Percentiles rank a stretch among this genome's conserved stretches.
These are phyloP conservation scores for Pygoscelis antarcticus DNA, from an alignment of 2,113 vertebrate genomes.

Conservation along the genomic window DNA sequence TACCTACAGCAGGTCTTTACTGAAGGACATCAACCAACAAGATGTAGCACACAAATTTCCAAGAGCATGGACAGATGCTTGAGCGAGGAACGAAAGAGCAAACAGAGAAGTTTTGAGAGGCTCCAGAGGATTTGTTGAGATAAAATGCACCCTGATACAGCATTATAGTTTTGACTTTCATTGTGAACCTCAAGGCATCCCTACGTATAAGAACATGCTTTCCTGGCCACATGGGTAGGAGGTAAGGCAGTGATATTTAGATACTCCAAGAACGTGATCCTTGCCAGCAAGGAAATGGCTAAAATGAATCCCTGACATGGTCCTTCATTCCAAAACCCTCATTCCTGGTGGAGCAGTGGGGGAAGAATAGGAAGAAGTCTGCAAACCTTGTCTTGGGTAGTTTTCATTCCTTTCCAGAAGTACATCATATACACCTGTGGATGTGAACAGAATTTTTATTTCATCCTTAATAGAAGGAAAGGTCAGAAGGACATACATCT, in stretches of 20 bases:
- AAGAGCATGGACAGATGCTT: neutral
- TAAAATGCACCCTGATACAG: neutral
- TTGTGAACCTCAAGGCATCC: neutral
- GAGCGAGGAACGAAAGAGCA: neutral
- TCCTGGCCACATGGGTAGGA: neutral
- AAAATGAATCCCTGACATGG: neutral
- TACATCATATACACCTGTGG: neutral
- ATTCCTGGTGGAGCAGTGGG: neutral
- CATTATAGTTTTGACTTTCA: neutral
- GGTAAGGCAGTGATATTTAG: neutral
- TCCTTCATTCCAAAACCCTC: neutral
- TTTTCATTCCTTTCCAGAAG: neutral
- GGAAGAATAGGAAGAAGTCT: neutral
- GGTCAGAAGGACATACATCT: neutral
- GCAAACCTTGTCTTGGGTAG: neutral
- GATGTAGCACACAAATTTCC: neutral
- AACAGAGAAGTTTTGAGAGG: neutral
- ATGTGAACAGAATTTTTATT: neutral
- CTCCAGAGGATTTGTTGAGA: neutral
- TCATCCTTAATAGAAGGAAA: neutral
- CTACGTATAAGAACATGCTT: neutral
- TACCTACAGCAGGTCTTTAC: neutral
- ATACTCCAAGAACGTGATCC: neutral
- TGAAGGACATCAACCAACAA: neutral
- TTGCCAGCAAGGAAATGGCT: neutral